These are phyloP conservation scores for Teleopsis dalmanni DNA, from an alignment of 1,140 invertebrate species.

Conservation along the genomic window DNA sequence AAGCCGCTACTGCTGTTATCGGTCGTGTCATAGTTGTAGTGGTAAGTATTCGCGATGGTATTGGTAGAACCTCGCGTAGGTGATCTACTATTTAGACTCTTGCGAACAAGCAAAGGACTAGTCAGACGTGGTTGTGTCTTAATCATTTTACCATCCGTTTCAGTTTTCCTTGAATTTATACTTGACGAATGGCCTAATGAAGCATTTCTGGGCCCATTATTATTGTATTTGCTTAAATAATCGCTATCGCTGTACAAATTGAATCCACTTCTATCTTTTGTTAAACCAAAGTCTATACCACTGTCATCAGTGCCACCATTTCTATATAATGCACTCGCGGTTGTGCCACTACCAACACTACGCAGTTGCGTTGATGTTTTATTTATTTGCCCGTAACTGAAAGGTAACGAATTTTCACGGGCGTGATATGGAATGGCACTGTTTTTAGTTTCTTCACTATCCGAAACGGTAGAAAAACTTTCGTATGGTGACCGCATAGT, in stretches of 20 bases:
- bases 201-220: background rate
- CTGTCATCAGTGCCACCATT: background rate
- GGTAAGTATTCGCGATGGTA: conserved; percentile 38
- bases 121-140: conserved; percentile 41
- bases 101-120: conserved; percentile 43
- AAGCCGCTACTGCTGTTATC: conserved; percentile 12
- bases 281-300: conserved; percentile 4
- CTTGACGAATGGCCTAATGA: conserved; percentile 1
- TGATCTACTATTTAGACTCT: conserved; percentile 28
- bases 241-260: background rate
- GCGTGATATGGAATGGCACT: conserved; percentile 67
- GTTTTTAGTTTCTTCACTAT: conserved; percentile 14
- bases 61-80: conserved; percentile 17
- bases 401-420: conserved; percentile 66
- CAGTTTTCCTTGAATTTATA: background rate
- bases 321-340: conserved; percentile 21
- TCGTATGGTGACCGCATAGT: conserved; percentile 17
- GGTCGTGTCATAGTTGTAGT: conserved; percentile 23
- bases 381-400: conserved; percentile 57
- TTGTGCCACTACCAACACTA: conserved; percentile 1
- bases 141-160: conserved; percentile 25
- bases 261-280: background rate
- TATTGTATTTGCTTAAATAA: conserved; percentile 4
- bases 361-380: conserved; percentile 32
- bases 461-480: conserved; percentile 6